phyloP scores from a whole-genome alignment of 2,113 vertebrate genomes.

The Poeciliopsis occidentalis region DNA sequence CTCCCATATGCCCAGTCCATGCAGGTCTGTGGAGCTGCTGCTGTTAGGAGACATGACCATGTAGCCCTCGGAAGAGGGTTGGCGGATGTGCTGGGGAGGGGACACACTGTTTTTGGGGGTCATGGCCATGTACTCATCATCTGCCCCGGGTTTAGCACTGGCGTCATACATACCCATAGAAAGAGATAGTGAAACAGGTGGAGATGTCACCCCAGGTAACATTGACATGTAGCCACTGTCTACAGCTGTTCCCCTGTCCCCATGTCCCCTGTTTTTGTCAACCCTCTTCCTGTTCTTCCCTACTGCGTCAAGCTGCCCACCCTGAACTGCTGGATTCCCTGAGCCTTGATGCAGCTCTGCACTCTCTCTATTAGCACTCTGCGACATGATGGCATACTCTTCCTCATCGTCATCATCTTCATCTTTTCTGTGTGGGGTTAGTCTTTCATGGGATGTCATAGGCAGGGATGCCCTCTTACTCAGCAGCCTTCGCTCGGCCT shows the following conservation, averaged over 20 bases:
- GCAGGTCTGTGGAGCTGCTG: conserved; percentile 81
- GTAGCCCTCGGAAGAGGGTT: conserved; percentile 78
- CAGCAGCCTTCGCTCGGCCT: conserved; percentile 76
- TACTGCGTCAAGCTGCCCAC: conserved; percentile 44
- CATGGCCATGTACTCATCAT: conserved; percentile 84
- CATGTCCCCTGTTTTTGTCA: conserved; percentile 58
- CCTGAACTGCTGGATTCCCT: conserved; percentile 37
- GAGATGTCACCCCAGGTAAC: conserved; percentile 80
- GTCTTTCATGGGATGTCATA: conserved; percentile 71
- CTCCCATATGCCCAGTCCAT: conserved; percentile 71
- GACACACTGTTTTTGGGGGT: conserved; percentile 79
- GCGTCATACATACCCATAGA: conserved; percentile 70
- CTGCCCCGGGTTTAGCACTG: conserved; percentile 58
- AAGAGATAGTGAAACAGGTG: conserved; percentile 75
- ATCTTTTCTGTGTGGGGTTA: conserved; percentile 64
- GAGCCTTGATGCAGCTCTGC: conserved; percentile 62
- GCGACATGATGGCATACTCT: conserved; percentile 76
- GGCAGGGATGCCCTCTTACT: conserved; percentile 81
- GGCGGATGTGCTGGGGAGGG: conserved; percentile 77
- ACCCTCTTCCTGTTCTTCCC: conserved; percentile 61
- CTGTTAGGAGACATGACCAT: conserved; percentile 84
- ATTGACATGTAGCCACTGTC: conserved; percentile 83
- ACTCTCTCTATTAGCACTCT: conserved; percentile 63
- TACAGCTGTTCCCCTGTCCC: conserved; percentile 30
- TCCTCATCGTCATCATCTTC: conserved; percentile 79